A percentile compares a stretch with the other conserved stretches of the same genome.
phyloP scores from a whole-genome alignment of 30 jellyfish, hydroid and myxozoan species.

The Nemopilema nomurai region DNA sequence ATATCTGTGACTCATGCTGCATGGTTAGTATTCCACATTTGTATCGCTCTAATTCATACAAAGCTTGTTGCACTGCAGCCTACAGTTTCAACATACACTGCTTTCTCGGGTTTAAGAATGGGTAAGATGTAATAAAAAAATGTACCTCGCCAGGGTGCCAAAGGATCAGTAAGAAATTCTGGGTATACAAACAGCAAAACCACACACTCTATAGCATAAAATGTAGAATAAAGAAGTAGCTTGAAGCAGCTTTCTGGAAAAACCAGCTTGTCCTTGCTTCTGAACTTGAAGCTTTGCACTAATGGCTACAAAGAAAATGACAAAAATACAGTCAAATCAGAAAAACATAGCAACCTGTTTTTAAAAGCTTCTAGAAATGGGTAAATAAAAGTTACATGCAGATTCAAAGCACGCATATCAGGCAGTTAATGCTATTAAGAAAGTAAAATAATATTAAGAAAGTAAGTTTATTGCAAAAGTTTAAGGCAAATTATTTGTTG shows the following conservation, averaged over 20 bases:
- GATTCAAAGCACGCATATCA: too few species aligned
- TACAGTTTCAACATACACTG: too few species aligned
- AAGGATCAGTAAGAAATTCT: conserved; percentile 10
- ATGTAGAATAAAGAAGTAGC: conserved; percentile 18
- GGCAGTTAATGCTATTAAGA: neutral
- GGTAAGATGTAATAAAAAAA: neutral
- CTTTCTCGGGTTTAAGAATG: too few species aligned
- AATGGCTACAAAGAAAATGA: conserved; percentile 39
- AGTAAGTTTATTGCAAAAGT: neutral
- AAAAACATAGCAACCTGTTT: too few species aligned
- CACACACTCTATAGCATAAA: conserved; percentile 41
- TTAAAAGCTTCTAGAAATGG: too few species aligned
- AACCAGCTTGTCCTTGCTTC: conserved; percentile 26
- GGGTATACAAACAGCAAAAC: conserved; percentile 30
- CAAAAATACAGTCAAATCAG: neutral
- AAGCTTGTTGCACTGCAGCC: too few species aligned
- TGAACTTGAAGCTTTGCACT: conserved; percentile 19
- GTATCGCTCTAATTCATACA: too few species aligned
- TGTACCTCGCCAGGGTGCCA: conserved; percentile 62
- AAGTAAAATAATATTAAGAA: neutral
- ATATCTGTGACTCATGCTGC: too few species aligned
- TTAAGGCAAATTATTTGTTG: neutral
- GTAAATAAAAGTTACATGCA: too few species aligned
- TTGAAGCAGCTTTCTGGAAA: conserved; percentile 57
- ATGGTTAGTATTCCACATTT: too few species aligned